These are phyloP conservation scores for Stichopus chloronotus DNA, from an alignment of 35 echinoderm and acorn worm genomes.

Conservation along the genomic window DNA sequence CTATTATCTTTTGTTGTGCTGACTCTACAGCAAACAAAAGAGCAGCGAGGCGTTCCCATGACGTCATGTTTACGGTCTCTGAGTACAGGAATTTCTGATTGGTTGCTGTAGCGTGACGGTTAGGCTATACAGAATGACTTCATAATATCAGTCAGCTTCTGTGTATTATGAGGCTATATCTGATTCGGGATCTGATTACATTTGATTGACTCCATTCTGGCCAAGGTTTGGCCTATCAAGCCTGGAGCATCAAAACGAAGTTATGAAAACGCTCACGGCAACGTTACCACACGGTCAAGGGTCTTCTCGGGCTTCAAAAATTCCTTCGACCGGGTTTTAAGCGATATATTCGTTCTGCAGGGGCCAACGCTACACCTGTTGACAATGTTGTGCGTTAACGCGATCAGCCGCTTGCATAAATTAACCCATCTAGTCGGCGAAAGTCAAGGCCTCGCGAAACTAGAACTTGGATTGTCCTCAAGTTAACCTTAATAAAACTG, in stretches of 20 bases:
- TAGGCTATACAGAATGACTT: neutral
- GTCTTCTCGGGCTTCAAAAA: neutral
- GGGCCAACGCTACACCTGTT: slow-evolving; percentile 21
- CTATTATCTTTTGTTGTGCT: too few species aligned
- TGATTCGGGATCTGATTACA: neutral
- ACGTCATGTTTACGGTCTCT: neutral
- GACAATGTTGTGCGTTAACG: slow-evolving; percentile 41
- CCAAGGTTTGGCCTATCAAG: neutral
- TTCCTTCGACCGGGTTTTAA: too few species aligned
- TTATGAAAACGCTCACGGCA: neutral
- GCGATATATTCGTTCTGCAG: neutral
- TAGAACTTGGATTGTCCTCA: slow-evolving; percentile 49
- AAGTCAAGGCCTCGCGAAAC: slow-evolving; percentile 42
- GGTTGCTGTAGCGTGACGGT: neutral
- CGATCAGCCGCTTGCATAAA: slow-evolving; percentile 36
- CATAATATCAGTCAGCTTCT: neutral
- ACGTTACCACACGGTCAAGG: slow-evolving; percentile 8
- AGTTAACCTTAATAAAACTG: slow-evolving; percentile 27
- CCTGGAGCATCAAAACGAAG: neutral
- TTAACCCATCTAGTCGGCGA: slow-evolving; percentile 43
- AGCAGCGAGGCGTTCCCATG: too few species aligned
- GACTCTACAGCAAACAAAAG: too few species aligned
- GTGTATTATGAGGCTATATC: neutral
- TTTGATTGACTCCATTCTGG: slow-evolving; percentile 10
- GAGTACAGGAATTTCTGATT: neutral